These are phyloP conservation scores for Otolemur garnettii DNA, from an alignment of 2,113 vertebrate species.

Conservation along the genomic window DNA sequence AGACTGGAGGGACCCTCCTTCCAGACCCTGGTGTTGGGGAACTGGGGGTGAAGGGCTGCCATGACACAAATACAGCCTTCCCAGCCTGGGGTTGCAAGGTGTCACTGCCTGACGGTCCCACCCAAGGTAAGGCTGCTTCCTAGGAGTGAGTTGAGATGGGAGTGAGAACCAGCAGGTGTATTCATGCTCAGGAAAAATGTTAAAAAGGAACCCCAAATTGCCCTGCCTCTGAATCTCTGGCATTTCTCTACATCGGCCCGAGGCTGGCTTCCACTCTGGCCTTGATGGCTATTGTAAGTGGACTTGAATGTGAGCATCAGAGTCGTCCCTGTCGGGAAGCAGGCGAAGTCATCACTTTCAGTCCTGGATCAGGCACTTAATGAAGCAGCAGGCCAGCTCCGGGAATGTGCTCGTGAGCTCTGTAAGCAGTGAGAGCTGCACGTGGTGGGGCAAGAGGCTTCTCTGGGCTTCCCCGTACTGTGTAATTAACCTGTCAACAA, in stretches of 20 bases:
- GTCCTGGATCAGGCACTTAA: background rate
- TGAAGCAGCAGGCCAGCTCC: background rate
- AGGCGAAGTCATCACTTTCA: background rate
- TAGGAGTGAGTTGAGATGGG: background rate
- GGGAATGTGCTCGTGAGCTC: background rate
- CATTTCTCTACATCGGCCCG: background rate
- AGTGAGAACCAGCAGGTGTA: background rate
- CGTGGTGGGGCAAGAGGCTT: background rate
- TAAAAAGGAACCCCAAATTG: background rate
- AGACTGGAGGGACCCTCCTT: fast-evolving
- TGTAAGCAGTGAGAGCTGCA: background rate
- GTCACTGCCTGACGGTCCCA: background rate
- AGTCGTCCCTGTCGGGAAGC: background rate
- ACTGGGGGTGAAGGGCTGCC: background rate
- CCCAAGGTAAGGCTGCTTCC: background rate
- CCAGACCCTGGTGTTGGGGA: background rate
- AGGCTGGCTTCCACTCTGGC: background rate
- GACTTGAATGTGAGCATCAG: background rate
- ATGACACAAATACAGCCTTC: background rate
- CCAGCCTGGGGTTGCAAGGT: background rate
- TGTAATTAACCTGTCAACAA: background rate
- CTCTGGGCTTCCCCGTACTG: background rate
- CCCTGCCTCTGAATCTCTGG: background rate
- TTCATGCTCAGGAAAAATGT: background rate
- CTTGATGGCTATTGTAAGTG: background rate